Base-by-base conservation (phyloP, 1,140 invertebrate genomes). In the Drusus annulatus region DNA sequence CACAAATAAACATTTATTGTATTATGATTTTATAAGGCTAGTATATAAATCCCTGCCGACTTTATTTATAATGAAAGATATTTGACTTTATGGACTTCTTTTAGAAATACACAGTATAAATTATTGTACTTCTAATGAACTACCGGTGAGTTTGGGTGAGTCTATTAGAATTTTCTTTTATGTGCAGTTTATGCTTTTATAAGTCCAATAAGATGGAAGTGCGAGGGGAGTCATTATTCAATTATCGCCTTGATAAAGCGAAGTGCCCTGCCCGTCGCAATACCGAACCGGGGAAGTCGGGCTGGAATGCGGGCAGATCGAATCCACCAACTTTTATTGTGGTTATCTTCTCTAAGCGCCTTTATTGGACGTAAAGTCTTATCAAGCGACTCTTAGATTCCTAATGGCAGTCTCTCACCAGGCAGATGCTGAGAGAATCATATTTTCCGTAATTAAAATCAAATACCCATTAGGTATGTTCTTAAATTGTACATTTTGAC, bases 1-100 rank as follows among this genome's bases (percentile, higher is more conserved):
- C 79, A 81, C 79, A 83, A 83, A 83, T 83, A 83, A 83, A 83
- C 69, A 79, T 83, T 83, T 83, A 83, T 83, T 83, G 82, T 83
- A 76, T 83, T 83, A 83, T 83, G 82, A 80, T 83, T 83, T 83
- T 83, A 83, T 80, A 81, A 80, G 78, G 76, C 76, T 68, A 80
- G 82, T 83, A 71, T 63, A 83, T 79, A 83, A 83, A 83, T 83
- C 79, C 74, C 76, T 50, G 71, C 17, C 28, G 79, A 73, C 45
- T 80, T 65, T 78, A 78, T 78, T 65, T 75, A 82, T 54, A 56
- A 54, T 75, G 75, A 80, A 78, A 83, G 78, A 80, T 45, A 45
- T 80, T 79, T 69, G 76, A 71, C 60, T 83, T 80, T 83, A 83
- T 83, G 79, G 80, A 83, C 82, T 80, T 63, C 63, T 82, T 80